phyloP scores from a whole-genome alignment of 1,140 invertebrate species.

The Eurosta solidaginis region DNA sequence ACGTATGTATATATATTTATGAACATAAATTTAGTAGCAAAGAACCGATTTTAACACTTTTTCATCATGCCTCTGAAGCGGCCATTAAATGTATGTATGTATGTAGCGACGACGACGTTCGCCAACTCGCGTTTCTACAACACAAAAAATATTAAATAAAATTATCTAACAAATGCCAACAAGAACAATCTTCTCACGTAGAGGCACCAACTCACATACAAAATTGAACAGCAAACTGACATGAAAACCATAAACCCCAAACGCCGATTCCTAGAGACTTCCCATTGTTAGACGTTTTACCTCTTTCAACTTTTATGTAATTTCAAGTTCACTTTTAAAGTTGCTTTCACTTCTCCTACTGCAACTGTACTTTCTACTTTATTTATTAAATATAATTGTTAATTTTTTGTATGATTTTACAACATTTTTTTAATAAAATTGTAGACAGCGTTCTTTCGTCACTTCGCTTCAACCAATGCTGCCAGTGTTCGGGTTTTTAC shows the following conservation, averaged over 20 bases:
- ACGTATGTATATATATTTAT: too few species aligned
- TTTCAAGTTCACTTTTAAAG: not conserved
- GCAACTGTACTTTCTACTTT: not conserved
- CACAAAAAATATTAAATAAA: not conserved
- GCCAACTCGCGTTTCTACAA: constrained; percentile 18
- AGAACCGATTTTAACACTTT: constrained; percentile 10
- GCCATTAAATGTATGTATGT: constrained; percentile 6
- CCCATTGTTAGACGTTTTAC: not conserved
- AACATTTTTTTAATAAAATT: constrained; percentile 22
- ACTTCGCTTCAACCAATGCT: constrained; percentile 6
- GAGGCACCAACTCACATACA: constrained; percentile 7
- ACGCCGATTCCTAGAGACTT: not conserved
- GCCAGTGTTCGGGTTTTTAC: not conserved
- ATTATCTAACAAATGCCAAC: constrained; percentile 2
- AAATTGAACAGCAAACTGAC: not conserved
- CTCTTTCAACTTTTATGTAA: not conserved
- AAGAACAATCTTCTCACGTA: not conserved
- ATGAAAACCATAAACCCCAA: constrained; percentile 16
- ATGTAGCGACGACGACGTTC: constrained; percentile 1
- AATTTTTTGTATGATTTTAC: not conserved
- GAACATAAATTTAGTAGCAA: not conserved
- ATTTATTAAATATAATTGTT: not conserved
- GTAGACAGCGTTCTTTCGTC: constrained; percentile 1
- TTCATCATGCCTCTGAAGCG: not conserved
- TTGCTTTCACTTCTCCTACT: not conserved